Base-by-base conservation (phyloP, 2,888 invertebrate genomes). In the Lochmaea crataegi region DNA sequence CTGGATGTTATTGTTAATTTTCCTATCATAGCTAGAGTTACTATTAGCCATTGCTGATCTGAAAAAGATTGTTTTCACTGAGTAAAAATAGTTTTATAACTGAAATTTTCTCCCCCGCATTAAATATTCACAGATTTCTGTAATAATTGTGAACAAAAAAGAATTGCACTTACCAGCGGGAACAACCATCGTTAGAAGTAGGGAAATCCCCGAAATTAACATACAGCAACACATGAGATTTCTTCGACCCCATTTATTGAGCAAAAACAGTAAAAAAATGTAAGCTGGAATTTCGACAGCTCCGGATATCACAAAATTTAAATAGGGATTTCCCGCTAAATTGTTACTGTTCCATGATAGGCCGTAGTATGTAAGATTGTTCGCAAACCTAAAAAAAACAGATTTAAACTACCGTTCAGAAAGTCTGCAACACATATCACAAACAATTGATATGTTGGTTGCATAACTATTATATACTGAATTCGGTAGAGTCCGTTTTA, bases 201-300 rank as follows among this genome's bases (percentile, higher is more conserved):
- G 85, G 18, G 90, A 88, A 10, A 88, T 74, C 12, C 93, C 93
- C 14, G 91, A 90, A 5, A 90, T 85, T 72, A 92, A 83, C 92
- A 93, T 91, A 82, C 92, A 91, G 14, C 91, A 90, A 79, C 92
- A 92, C 64, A 94, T 87, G 69, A 93, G 90, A 5, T 89, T 87
- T 81, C 92, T 92, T 65, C 94, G 87, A 14, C 94, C 94, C 90
- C 92, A 92, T 68, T 90, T 88, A 82, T 94, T 93, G 18, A 94
- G 87, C 4, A 92, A 91, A 7, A 92, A 85, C 26, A 93, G 86
- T 38, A 92, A 86, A 81, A 93, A 90, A 2, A 89, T 87, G 83
- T 93, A 93, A 0, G 92, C 94, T 0, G 94, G 94, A 75, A 94
- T 89, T 87, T 94, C 94, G 1, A 94, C 92, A n/a, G 91, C 88